A percentile compares a stretch with the other conserved stretches of the same genome.
Conservation (phyloP, 2,888 invertebrate genomes). For the Rutpela maculata region DNA sequence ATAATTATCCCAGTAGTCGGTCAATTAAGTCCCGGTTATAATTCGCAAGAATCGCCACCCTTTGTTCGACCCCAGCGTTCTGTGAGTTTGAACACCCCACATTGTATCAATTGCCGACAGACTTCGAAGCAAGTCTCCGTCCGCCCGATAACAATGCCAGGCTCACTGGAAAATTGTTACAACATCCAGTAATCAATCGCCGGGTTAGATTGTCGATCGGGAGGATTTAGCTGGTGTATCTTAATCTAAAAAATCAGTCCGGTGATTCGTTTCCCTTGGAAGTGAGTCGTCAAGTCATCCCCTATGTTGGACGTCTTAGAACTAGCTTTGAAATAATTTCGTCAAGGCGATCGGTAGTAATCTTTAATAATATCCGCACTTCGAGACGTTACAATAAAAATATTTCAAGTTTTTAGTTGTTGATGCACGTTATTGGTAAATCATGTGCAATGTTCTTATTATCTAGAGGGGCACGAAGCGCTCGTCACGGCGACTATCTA, state of each 20-base stretch:
- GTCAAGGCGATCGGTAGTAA: too few relatives aligned
- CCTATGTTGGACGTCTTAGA: neutral
- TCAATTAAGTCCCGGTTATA: constrained; percentile 66
- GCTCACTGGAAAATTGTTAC: constrained; percentile 12
- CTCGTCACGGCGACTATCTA: too few relatives aligned
- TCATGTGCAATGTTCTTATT: too few relatives aligned
- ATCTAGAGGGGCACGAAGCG: too few relatives aligned
- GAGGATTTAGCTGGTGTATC: constrained; percentile 10
- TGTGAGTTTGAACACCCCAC: neutral
- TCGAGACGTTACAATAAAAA: too few relatives aligned
- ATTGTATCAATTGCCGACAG: constrained; percentile 21
- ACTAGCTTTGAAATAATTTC: neutral
- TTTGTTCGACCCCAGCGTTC: constrained; percentile 55
- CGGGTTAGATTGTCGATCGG: constrained; percentile 29
- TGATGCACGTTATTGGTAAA: too few relatives aligned
- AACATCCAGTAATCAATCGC: constrained; percentile 4
- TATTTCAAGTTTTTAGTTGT: too few relatives aligned
- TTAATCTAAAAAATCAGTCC: constrained; percentile 33
- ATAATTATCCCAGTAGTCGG: constrained; percentile 67
- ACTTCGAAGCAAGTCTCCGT: neutral
- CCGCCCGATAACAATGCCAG: neutral
- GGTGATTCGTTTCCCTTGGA: neutral
- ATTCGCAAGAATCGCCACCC: constrained; percentile 61
- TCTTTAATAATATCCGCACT: too few relatives aligned
- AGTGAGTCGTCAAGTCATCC: neutral